Conservation (phyloP, 92 coral and sea anemone species). For the Micromussa lordhowensis region DNA sequence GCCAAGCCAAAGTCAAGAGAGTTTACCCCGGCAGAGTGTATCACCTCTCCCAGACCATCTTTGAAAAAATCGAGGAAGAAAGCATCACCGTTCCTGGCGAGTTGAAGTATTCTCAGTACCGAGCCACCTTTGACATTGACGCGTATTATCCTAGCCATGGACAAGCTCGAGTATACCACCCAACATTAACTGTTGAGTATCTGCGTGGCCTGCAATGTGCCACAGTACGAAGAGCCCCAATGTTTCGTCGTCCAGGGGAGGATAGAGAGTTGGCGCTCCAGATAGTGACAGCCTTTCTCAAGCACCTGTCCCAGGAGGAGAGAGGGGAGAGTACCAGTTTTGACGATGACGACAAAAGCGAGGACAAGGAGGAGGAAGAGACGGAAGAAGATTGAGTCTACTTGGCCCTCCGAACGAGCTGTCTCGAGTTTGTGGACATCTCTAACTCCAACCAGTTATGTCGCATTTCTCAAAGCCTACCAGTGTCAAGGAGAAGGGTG, state of each 20-base stretch:
- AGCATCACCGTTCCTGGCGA: too few species aligned
- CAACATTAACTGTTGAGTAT: conserved; percentile 10
- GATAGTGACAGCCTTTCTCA: conserved; percentile 4
- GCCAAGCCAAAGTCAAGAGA: conserved; percentile 8
- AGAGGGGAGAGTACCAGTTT: neutral
- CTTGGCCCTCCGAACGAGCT: neutral
- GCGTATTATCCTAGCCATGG: too few species aligned
- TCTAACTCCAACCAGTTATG: conserved; percentile 19
- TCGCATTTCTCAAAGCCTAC: conserved; percentile 18
- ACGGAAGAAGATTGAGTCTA: conserved; percentile 15
- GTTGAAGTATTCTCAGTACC: too few species aligned
- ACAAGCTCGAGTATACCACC: neutral
- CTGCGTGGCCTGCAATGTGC: conserved; percentile 36
- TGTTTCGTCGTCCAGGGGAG: conserved; percentile 14
- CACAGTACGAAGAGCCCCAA: conserved; percentile 25
- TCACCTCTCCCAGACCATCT: neutral
- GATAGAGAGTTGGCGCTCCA: neutral
- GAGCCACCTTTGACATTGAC: too few species aligned
- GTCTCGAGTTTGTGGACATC: conserved; percentile 24
- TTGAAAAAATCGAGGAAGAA: neutral
- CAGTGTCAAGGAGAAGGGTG: conserved; percentile 33
- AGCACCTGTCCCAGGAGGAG: neutral
- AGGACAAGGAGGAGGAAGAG: conserved; percentile 39
- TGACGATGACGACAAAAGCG: neutral
- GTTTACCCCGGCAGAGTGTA: conserved; percentile 43